phyloP scores from a whole-genome alignment of 1,140 invertebrate species.

The Centruroides sculpturatus region DNA sequence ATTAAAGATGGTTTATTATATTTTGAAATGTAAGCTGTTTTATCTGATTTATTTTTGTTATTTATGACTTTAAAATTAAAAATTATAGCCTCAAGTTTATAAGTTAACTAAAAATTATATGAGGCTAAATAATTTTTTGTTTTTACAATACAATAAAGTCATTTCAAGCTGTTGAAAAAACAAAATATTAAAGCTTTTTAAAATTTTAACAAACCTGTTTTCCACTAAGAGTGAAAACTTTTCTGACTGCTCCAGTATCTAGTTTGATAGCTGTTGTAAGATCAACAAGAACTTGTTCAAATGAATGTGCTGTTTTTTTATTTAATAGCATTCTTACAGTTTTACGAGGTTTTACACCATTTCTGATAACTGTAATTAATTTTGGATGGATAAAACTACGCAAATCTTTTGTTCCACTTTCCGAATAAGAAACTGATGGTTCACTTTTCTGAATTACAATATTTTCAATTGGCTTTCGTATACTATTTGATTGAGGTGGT shows the following conservation, averaged over 20 bases:
- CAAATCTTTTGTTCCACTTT: constrained; percentile 2
- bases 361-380: constrained; percentile 81
- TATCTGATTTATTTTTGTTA: no score
- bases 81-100: no score
- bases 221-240: constrained; percentile 73
- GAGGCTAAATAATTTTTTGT: no score
- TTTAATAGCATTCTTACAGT: constrained; percentile 79
- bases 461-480: constrained; percentile 15
- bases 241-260: constrained; percentile 82
- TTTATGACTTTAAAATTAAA: no score
- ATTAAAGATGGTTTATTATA: no score
- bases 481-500: constrained; percentile 23
- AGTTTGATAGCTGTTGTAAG: constrained; percentile 84
- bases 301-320: constrained; percentile 82
- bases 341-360: constrained; percentile 82
- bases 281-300: constrained; percentile 82
- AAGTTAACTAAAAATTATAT: no score
- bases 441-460: neutral
- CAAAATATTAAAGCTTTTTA: no score
- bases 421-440: neutral
- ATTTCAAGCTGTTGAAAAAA: no score
- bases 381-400: constrained; percentile 53
- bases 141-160: no score
- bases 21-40: no score
- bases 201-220: constrained; percentile 42